These are phyloP conservation scores for Ligdia adustata DNA, from an alignment of 2,888 invertebrate genomes.

Conservation along the genomic window DNA sequence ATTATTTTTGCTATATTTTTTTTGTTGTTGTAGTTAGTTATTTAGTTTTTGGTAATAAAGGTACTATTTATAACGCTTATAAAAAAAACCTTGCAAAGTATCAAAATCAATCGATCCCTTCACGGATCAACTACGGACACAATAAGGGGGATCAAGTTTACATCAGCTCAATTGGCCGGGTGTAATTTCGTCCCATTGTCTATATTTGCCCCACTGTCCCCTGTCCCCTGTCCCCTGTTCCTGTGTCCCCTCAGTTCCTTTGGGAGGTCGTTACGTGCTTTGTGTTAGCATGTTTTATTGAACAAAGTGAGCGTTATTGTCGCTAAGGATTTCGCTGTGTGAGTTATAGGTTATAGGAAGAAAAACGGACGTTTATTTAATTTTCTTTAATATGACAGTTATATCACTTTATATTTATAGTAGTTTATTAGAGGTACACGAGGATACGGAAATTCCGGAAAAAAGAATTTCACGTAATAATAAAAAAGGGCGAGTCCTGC, in stretches of 20 bases:
- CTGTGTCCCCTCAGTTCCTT: slow-evolving; percentile 50
- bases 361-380: too few relatives aligned
- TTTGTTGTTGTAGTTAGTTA: too few relatives aligned
- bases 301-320: slow-evolving; percentile 59
- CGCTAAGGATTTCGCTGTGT: slow-evolving; percentile 32
- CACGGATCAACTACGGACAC: slow-evolving; percentile 71
- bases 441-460: too few relatives aligned
- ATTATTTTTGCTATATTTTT: too few relatives aligned
- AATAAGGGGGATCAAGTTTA: slow-evolving; percentile 79
- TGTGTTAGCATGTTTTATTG: slow-evolving; percentile 64
- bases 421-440: too few relatives aligned
- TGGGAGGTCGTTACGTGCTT: slow-evolving; percentile 68
- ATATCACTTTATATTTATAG: too few relatives aligned
- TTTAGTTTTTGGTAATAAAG: too few relatives aligned
- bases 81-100: slow-evolving; percentile 43
- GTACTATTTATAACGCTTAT: background rate
- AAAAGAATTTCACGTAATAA: too few relatives aligned
- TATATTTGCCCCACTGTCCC: slow-evolving; percentile 61
- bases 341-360: slow-evolving; percentile 10
- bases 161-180: slow-evolving; percentile 81
- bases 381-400: too few relatives aligned
- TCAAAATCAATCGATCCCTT: slow-evolving; percentile 50
- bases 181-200: slow-evolving; percentile 81
- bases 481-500: too few relatives aligned
- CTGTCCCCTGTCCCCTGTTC: slow-evolving; percentile 48